Base-by-base conservation (phyloP, 2,113 vertebrate species). In the Ictidomys tridecemlineatus region DNA sequence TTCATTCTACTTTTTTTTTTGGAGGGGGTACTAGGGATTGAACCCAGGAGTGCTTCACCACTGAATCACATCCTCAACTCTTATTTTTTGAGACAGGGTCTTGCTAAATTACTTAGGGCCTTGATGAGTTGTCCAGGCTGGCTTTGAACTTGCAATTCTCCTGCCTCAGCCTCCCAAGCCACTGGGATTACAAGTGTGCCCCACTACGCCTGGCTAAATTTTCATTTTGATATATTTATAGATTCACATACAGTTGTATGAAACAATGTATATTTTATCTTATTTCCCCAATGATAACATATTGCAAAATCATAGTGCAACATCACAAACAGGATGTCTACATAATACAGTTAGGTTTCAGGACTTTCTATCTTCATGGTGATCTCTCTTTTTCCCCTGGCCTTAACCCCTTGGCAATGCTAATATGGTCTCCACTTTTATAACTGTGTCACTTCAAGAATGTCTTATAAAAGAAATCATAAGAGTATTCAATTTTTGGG, bases 211-310 rank as follows among this genome's bases (percentile, higher is more conserved):
- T 58, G 56, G 56, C 56, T 87, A 76, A 74, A 12, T 72, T 92
- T 93, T 74, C 28, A 42, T 92, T 89, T 91, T 70, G 65, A 79
- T 37, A 14, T 87, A 72, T 78, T 56, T 67, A 24, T 34, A 87
- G 18, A 83, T 63, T 72, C 61, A 82, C 8, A 42, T 53, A 8
- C 0, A 14, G 4, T 69, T 72, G 17, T 63, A 61, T 42, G 37
- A 83, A 79, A 67, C 65, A 90, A 90, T 78, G 65, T 0, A 61
- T 70, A 39, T 1, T 80, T 70, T 74, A 73, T 0, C 6, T 5
- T 73, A 17, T 42, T 79, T 94, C 14, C 61, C 20, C 10, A 70
- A 45, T 34, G 20, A 92, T 28, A 94, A n/a, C 14, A 37, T 26
- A 34, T 12, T 58, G 7, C 7, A 63, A 69, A 63, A 70, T 9